A percentile compares a stretch with the other conserved stretches of the same genome.
phyloP scores from a whole-genome alignment of 2,797 vertebrate species.

The Iguana delicatissima region DNA sequence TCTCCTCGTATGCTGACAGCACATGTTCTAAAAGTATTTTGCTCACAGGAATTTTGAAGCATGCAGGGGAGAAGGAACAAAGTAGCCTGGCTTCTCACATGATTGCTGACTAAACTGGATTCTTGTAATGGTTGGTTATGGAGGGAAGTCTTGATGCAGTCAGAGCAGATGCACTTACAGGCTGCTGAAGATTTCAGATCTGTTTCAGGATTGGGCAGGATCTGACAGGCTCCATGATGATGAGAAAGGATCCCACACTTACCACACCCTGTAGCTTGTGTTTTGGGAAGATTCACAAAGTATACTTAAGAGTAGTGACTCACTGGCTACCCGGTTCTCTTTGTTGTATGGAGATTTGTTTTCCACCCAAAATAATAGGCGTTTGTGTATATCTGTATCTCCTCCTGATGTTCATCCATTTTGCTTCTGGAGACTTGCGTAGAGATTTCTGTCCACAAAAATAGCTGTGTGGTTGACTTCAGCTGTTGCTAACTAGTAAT shows the following conservation, averaged over 20 bases:
- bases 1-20: neutral
- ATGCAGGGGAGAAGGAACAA: neutral
- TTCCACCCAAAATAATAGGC: neutral
- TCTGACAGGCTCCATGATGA: slow-evolving; percentile 6
- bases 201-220: neutral
- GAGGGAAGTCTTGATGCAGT: neutral
- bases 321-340: neutral
- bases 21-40: neutral
- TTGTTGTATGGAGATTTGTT: slow-evolving; percentile 16
- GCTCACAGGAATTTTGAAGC: neutral
- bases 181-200: neutral
- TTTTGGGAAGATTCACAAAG: neutral
- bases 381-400: neutral
- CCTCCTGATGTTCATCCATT: neutral
- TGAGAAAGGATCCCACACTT: slow-evolving; percentile 5
- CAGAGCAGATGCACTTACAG: neutral
- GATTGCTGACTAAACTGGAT: neutral
- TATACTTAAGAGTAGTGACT: neutral
- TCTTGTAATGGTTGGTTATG: neutral
- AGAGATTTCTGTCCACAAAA: slow-evolving; percentile 9
- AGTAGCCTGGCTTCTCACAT: neutral
- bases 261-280: neutral
- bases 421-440: neutral
- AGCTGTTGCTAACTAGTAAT: neutral
- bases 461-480: neutral